Base-by-base conservation (phyloP, 1,140 invertebrate genomes). In the Macrostomum lignano region DNA sequence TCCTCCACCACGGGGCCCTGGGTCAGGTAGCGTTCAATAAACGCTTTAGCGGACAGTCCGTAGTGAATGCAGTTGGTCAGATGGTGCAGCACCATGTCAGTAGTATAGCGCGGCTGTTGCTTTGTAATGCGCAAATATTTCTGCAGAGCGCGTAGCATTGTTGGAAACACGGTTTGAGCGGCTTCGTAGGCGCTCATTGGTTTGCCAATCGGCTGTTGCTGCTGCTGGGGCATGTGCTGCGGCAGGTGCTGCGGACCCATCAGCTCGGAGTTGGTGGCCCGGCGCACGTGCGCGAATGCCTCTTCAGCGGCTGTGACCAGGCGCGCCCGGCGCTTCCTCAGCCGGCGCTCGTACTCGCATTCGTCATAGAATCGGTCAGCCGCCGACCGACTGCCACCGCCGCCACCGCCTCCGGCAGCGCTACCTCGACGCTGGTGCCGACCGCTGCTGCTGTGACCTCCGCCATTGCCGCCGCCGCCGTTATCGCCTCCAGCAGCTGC, bases 151-250 rank as follows among this genome's bases (percentile, higher is more conserved):
- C 81, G 65, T 0, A 81, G 77, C 64, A 94, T 71, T 0, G 79
- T 84, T 3, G 82, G 81, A 50, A 94, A 94, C 13, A 94, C 77
- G 1, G 84, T 78, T 48, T 88, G 77, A 1, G 86, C 84, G 10
- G 86, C 82, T 60, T 94, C 84, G 42, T 75, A 67, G 1, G 82
- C 72, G 49, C 86, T 78, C 65, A 94, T n/a, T n/a, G n/a, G n/a
- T 61, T 67, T 40, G 57, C 68, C 41, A 6, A 25, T 28, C 19
- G 26, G 19, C 15, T 28, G 14, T n/a, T n/a, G n/a, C n/a, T n/a
- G n/a, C n/a, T n/a, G n/a, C n/a, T n/a, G n/a, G n/a, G n/a, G n/a
- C n/a, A n/a, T n/a, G n/a, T n/a, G n/a, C n/a, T n/a, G n/a, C n/a
- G n/a, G n/a, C n/a, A n/a, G n/a, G n/a, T n/a, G n/a, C n/a, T n/a